phyloP scores from a whole-genome alignment of 2,888 invertebrate species.

The Patella caerulea region DNA sequence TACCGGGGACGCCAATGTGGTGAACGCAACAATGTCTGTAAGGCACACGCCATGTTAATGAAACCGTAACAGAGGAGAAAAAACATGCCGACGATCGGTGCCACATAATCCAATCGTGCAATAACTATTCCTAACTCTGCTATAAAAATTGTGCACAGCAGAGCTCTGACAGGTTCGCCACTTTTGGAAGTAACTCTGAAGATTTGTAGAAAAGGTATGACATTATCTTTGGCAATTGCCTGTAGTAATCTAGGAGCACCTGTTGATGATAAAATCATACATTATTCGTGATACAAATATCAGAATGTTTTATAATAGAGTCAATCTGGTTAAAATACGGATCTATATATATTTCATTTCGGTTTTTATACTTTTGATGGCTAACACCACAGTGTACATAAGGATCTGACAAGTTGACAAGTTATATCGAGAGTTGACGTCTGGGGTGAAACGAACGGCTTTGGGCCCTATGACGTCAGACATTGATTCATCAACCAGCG shows the following conservation, averaged over 20 bases:
- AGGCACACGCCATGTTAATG: constrained; percentile 96
- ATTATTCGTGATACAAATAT: too few relatives aligned
- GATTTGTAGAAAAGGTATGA: constrained; percentile 93
- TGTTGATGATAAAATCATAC: constrained; percentile 31
- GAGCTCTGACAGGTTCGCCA: constrained; percentile 95
- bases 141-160: constrained; percentile 81
- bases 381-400: too few relatives aligned
- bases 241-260: constrained; percentile 78
- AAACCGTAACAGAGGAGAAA: constrained; percentile 99
- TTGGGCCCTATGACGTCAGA: too few relatives aligned
- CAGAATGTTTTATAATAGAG: too few relatives aligned
- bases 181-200: constrained; percentile 91
- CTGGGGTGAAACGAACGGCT: too few relatives aligned
- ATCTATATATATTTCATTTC: too few relatives aligned
- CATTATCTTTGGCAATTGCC: constrained; percentile 96
- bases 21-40: constrained; percentile 89
- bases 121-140: constrained; percentile 81
- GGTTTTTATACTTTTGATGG: too few relatives aligned
- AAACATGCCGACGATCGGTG: constrained; percentile 95
- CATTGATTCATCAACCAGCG: too few relatives aligned
- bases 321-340: too few relatives aligned
- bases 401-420: too few relatives aligned
- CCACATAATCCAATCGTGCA: constrained; percentile 94
- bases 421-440: too few relatives aligned
- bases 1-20: constrained; percentile 99